A percentile compares a stretch with the other conserved stretches of the same genome.
These are phyloP conservation scores for Vanessa atalanta DNA, from an alignment of 1,140 invertebrate genomes.

Conservation along the genomic window DNA sequence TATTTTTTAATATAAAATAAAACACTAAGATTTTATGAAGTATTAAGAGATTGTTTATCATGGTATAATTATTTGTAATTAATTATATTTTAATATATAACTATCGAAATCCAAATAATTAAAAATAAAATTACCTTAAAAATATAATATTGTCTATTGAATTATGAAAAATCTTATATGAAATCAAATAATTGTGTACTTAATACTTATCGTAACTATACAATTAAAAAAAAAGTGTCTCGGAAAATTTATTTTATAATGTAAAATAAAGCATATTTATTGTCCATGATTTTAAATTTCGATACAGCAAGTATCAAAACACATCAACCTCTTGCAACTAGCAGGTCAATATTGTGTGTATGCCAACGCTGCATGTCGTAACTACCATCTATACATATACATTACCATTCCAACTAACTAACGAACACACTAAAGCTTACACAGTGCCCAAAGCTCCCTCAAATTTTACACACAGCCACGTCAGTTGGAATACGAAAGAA, in stretches of 20 bases:
- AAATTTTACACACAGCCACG: not conserved
- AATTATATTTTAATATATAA: too few relatives aligned
- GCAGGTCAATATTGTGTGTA: conserved; percentile 15
- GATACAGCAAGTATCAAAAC: conserved; percentile 1
- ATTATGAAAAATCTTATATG: too few relatives aligned
- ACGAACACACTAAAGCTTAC: not conserved
- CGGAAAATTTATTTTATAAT: too few relatives aligned
- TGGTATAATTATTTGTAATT: too few relatives aligned
- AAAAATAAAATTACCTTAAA: too few relatives aligned
- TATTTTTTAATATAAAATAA: not conserved
- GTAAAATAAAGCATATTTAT: not conserved
- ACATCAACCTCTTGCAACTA: not conserved
- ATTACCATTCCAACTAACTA: not conserved
- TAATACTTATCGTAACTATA: too few relatives aligned
- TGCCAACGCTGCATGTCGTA: conserved; percentile 9
- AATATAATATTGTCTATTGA: too few relatives aligned
- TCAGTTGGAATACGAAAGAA: not conserved
- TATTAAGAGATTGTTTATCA: too few relatives aligned
- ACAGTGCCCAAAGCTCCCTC: not conserved
- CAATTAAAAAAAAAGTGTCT: too few relatives aligned
- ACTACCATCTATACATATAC: conserved; percentile 7
- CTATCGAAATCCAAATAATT: too few relatives aligned
- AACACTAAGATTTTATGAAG: not conserved
- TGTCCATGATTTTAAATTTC: not conserved
- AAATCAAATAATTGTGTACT: too few relatives aligned